phyloP scores from a whole-genome alignment of 2,797 vertebrate species.

The Jordanella pulchra region DNA sequence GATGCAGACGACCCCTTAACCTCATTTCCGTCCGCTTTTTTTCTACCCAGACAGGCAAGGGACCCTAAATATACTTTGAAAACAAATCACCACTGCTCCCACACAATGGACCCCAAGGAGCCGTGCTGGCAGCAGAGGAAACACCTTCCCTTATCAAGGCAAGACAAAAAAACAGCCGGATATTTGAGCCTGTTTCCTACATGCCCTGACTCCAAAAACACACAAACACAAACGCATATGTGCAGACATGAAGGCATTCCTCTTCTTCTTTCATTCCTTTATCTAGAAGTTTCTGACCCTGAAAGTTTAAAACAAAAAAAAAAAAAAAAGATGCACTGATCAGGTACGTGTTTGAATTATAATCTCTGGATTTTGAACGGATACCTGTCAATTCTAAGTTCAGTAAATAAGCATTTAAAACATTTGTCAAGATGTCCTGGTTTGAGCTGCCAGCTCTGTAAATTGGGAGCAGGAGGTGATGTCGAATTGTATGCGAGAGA shows the following conservation, averaged over 20 bases:
- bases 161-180: conserved; percentile 71
- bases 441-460: not conserved
- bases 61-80: conserved; percentile 75
- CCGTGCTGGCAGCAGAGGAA: conserved; percentile 68
- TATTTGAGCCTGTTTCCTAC: conserved; percentile 62
- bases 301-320: too few species aligned
- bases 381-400: not conserved
- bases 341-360: not conserved
- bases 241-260: conserved; percentile 26
- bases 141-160: conserved; percentile 77
- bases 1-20: conserved; percentile 36
- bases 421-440: not conserved
- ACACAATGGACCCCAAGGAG: conserved; percentile 74
- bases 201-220: conserved; percentile 21
- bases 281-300: not conserved
- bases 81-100: conserved; percentile 65
- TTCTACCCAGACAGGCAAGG: conserved; percentile 47
- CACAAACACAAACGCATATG: conserved; percentile 2
- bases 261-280: not conserved
- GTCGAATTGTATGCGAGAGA: too few species aligned
- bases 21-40: conserved; percentile 41
- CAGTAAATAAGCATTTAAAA: not conserved
- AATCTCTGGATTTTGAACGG: not conserved
- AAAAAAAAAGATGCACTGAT: not conserved
- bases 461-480: not conserved